Conservation (phyloP, 2,113 vertebrate genomes). For the Python bivittatus region DNA sequence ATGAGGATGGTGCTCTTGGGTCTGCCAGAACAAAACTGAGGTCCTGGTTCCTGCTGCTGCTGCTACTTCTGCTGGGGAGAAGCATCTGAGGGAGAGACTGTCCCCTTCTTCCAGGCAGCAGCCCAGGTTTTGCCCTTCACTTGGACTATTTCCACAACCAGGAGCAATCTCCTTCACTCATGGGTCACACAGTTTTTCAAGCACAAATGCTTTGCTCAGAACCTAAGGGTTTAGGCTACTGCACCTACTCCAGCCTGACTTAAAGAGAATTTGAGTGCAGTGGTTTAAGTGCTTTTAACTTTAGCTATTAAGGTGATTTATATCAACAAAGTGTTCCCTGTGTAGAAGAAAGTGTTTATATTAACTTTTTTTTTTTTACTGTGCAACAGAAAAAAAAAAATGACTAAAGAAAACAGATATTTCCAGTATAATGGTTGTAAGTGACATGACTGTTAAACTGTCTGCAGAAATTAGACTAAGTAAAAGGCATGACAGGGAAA, state of each 20-base stretch:
- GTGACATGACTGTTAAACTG: neutral
- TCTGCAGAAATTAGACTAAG: constrained; percentile 32
- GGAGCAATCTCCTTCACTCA: neutral
- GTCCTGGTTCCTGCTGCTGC: neutral
- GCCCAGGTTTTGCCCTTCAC: neutral
- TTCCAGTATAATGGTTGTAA: constrained; percentile 14
- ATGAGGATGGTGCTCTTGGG: neutral
- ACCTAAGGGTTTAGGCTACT: neutral
- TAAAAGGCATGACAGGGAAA: constrained; percentile 30
- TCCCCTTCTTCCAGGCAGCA: neutral
- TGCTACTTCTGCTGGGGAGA: neutral
- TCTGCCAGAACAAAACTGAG: neutral
- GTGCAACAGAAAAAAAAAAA: neutral
- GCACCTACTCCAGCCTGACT: neutral
- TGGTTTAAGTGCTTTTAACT: constrained; percentile 12
- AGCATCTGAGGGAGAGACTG: neutral
- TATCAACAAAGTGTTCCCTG: neutral
- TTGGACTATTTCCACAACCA: neutral
- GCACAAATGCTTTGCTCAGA: neutral
- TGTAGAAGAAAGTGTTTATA: neutral
- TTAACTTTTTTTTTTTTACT: constrained; percentile 20
- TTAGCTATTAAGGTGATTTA: constrained; percentile 22
- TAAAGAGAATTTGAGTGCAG: neutral
- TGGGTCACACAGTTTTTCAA: neutral
- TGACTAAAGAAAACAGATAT: constrained; percentile 23